Evolutionary conservation across 2,888 invertebrate genomes (phyloP).

Genomic region (Caenorhabditis plicata): DNA sequence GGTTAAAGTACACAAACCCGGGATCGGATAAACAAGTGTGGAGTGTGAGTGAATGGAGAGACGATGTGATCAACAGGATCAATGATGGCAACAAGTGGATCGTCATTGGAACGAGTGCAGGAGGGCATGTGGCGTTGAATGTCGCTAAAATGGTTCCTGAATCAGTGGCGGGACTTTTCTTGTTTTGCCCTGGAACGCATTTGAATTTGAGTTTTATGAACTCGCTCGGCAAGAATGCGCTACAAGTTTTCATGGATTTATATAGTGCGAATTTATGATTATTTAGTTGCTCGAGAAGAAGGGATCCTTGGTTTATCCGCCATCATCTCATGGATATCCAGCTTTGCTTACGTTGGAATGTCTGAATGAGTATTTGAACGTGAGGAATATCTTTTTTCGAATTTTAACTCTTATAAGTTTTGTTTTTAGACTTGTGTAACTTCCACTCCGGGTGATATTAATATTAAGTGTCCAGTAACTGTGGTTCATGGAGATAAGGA

Average conservation of each 20-base stretch:
- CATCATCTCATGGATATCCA: constrained; percentile 36
- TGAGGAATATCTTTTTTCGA: constrained; percentile 2
- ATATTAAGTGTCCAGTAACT: constrained; percentile 35
- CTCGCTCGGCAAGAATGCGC: constrained; percentile 26
- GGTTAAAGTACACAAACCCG: constrained; percentile 35
- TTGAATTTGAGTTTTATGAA: constrained; percentile 32
- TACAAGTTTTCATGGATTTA: constrained; percentile 3
- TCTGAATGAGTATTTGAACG: constrained; percentile 31
- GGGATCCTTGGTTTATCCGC: constrained; percentile 28
- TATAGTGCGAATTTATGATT: not conserved
- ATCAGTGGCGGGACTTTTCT: constrained; percentile 31
- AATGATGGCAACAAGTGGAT: constrained; percentile 28
- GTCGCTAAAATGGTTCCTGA: constrained; percentile 24
- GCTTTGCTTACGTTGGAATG: constrained; percentile 27
- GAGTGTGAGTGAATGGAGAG: constrained; percentile 38
- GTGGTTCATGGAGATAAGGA: constrained; percentile 35
- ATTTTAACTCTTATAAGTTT: not conserved
- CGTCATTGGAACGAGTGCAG: constrained; percentile 38
- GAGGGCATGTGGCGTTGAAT: constrained; percentile 33
- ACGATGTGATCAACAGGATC: constrained; percentile 34
- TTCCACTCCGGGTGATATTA: constrained; percentile 5
- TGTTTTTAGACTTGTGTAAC: constrained; percentile 35
- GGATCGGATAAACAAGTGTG: constrained; percentile 30
- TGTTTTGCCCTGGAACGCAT: constrained; percentile 39
- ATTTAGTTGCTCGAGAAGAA: constrained; percentile 8